Conservation (phyloP, 37 sponge, comb jelly and placozoan species). For the Chondrosia reniformis region DNA sequence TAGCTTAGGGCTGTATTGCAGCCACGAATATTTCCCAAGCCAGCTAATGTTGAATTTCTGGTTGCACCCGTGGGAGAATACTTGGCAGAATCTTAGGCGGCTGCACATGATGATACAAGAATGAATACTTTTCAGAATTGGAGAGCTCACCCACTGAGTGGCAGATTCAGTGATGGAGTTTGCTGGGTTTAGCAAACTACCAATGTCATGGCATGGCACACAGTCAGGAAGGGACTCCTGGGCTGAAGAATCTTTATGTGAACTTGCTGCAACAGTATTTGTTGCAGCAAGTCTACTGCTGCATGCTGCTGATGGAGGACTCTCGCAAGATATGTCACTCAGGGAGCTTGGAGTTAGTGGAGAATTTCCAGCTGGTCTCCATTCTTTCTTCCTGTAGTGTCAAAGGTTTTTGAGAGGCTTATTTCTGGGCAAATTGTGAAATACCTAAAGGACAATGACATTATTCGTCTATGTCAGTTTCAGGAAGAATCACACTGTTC, state of each 20-base stretch:
- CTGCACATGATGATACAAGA: neutral
- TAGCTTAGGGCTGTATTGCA: conserved; percentile 40
- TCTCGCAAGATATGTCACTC: neutral
- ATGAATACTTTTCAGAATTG: conserved; percentile 24
- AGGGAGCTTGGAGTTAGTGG: too few relatives aligned
- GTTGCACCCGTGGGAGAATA: conserved; percentile 12
- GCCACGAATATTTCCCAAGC: conserved; percentile 56
- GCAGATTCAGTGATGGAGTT: neutral
- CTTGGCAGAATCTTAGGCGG: conserved; percentile 11
- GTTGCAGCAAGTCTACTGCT: conserved; percentile 1
- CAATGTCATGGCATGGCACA: neutral
- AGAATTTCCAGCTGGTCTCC: too few relatives aligned
- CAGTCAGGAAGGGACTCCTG: neutral
- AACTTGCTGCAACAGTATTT: conserved; percentile 2
- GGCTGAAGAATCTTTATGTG: neutral
- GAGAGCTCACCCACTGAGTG: neutral
- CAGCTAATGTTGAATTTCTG: conserved; percentile 34
- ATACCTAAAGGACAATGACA: too few relatives aligned
- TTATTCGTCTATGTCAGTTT: too few relatives aligned
- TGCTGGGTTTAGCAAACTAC: neutral
- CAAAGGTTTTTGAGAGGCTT: too few relatives aligned
- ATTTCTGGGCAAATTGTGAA: too few relatives aligned
- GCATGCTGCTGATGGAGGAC: conserved; percentile 1
- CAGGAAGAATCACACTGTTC: too few relatives aligned
- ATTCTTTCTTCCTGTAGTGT: too few relatives aligned